Conservation (phyloP, 2,113 vertebrate genomes). For the Coracopsis vasa region DNA sequence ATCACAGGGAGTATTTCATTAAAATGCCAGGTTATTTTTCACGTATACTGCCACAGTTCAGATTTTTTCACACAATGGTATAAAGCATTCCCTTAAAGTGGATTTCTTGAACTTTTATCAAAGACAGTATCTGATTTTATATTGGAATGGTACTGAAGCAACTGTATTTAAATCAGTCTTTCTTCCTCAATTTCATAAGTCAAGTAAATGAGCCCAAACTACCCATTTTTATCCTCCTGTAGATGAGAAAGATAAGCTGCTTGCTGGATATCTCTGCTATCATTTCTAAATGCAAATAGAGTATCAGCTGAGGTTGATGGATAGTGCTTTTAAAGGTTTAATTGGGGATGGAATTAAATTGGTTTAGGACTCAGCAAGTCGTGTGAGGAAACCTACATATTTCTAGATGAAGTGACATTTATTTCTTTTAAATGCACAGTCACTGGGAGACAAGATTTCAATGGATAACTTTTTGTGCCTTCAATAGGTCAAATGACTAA, state of each 20-base stretch:
- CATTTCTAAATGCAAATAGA: conserved; percentile 41
- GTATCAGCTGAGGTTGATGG: conserved; percentile 12
- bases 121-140: not conserved
- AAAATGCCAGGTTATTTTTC: conserved; percentile 51
- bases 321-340: conserved; percentile 59
- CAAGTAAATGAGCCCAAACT: conserved; percentile 16
- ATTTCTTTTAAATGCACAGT: conserved; percentile 58
- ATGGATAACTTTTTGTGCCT: not conserved
- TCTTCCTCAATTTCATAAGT: not conserved
- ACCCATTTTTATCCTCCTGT: not conserved
- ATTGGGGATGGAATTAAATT: conserved; percentile 52
- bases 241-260: conserved; percentile 12
- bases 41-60: not conserved
- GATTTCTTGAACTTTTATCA: conserved; percentile 37
- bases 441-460: conserved; percentile 10
- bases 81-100: conserved; percentile 23
- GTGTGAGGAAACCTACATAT: conserved; percentile 18
- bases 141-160: not conserved
- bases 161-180: conserved; percentile 3
- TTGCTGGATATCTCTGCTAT: not conserved
- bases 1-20: conserved; percentile 42
- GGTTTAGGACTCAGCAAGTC: conserved; percentile 50
- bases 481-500: conserved; percentile 26
- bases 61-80: conserved; percentile 23
- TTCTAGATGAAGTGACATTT: conserved; percentile 52